Evolutionary conservation across 2,113 vertebrate genomes (phyloP).

Genomic region (Mesitornis unicolor): DNA sequence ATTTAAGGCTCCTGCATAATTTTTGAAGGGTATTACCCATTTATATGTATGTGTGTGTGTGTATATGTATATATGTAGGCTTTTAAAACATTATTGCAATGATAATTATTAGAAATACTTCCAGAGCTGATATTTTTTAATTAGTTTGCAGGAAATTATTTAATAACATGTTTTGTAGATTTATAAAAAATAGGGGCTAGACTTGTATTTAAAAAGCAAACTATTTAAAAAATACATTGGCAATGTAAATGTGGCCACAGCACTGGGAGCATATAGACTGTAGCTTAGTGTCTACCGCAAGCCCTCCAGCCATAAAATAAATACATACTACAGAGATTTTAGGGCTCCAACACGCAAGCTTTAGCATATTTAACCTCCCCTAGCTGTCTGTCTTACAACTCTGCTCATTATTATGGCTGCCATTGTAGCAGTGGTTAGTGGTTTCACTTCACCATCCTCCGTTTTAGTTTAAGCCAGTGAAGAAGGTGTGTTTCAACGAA

Average conservation of each 20-base stretch:
- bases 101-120: background rate
- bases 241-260: background rate
- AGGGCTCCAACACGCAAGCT: background rate
- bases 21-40: background rate
- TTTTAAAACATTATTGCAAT: background rate
- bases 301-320: background rate
- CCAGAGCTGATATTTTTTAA: background rate
- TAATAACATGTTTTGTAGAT: background rate
- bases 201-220: background rate
- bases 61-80: background rate
- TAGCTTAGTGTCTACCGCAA: background rate
- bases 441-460: background rate
- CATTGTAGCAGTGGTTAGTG: background rate
- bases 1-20: background rate
- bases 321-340: background rate
- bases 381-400: background rate
- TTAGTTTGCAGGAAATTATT: background rate
- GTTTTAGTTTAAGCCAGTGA: background rate
- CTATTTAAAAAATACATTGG: background rate
- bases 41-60: no score
- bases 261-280: background rate
- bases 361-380: background rate
- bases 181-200: background rate
- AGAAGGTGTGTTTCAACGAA: background rate
- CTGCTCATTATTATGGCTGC: background rate